Evolutionary conservation across 2,888 invertebrate species (phyloP), one percentile per base, ranked within the genome.

Genomic region (Cheilosia impressa): DNA sequence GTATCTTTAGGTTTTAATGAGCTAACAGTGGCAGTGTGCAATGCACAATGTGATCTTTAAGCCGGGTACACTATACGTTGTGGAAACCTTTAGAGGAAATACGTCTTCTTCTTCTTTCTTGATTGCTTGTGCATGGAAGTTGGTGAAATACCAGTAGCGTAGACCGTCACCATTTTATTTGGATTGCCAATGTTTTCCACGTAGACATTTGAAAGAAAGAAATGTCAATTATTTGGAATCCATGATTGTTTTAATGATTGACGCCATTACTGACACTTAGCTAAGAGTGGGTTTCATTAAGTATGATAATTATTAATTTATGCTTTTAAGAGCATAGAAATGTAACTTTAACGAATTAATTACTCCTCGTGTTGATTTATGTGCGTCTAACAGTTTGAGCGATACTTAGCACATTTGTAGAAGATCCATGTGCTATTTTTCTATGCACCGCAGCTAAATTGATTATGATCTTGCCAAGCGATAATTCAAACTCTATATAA

Each of bases 21-120:
- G 22, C 41, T 53, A 17, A 24, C 38, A 43, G 38, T 17, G 34
- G n/a, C 10, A 31, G 43, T 43, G 15, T 15, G 55, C 43, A 55
- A 45, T 45, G 13, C 6, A 22, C 31, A 22, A 24, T 66, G 17
- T 66, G 63, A 63, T 34, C 34, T 63, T 27, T 45, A n/a, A 17
- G 6, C 22, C n/a, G 4, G 5, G 15, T 15, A 27, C 19, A 38
- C 38, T 4, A 38, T 38, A 38, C 3, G 13, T 13, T 13, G 38
- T 52, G 24, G 24, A 53, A n/a, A 34, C 17, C 15, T 10, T 66
- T 66, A 22, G 19, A 38, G 10, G 41, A 22, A 41, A 52, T 66
- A 9, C 9, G 10, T n/a, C 27, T 10, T 53, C 22, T 6, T 53
- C 6, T 7, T 27, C 17, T 17, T 17, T 53, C 41, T 53, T 53